Evolutionary conservation across 2,113 vertebrate species (phyloP).

Genomic region (Aplodontia rufa): DNA sequence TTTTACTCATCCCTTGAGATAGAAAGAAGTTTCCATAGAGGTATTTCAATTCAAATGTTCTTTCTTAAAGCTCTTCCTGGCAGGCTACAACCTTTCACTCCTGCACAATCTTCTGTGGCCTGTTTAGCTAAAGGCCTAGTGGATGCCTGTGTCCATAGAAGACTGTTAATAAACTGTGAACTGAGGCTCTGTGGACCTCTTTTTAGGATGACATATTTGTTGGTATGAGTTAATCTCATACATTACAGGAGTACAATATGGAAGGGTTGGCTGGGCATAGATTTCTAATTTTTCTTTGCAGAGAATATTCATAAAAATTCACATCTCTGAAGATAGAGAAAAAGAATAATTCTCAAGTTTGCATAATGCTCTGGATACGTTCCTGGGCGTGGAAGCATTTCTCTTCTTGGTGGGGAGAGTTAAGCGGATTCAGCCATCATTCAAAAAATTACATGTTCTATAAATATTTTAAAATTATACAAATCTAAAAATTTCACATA

Average conservation of each 20-base stretch:
- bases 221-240: background rate
- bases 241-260: background rate
- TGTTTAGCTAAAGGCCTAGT: background rate
- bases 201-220: background rate
- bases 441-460: background rate
- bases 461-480: background rate
- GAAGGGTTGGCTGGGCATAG: background rate
- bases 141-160: background rate
- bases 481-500: background rate
- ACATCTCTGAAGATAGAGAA: slow-evolving; percentile 3
- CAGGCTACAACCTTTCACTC: background rate
- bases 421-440: background rate
- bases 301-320: background rate
- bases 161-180: background rate
- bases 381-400: background rate
- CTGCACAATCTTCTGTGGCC: background rate
- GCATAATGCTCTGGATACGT: background rate
- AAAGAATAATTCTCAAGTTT: background rate
- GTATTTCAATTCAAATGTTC: background rate
- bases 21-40: background rate
- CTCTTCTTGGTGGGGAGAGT: background rate
- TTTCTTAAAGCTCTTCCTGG: background rate
- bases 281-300: slow-evolving; percentile 31
- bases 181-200: background rate
- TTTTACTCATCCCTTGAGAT: slow-evolving; percentile 3